These are phyloP conservation scores for Sebastes iracundus DNA, from an alignment of 2,797 vertebrate species.

Conservation along the genomic window DNA sequence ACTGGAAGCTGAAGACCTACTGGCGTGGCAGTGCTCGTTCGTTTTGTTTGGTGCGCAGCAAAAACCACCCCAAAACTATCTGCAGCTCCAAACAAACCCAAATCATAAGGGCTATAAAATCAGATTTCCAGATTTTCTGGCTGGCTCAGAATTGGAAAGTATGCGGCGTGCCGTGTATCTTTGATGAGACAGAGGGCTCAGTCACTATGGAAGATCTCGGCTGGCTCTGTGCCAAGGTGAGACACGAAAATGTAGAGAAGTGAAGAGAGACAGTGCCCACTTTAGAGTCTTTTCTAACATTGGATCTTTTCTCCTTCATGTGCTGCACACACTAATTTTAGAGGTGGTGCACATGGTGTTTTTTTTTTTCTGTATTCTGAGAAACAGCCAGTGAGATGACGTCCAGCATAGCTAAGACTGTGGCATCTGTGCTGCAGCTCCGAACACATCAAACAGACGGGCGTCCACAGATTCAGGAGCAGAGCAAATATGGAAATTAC, in stretches of 20 bases:
- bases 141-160: conserved; percentile 75
- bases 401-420: conserved; percentile 81
- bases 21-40: conserved; percentile 67
- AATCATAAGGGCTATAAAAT: conserved; percentile 79
- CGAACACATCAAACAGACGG: conserved; percentile 85
- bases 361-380: conserved; percentile 76
- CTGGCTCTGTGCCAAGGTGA: conserved; percentile 67
- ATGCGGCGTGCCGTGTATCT: conserved; percentile 74
- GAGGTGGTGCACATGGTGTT: conserved; percentile 76
- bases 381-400: conserved; percentile 80
- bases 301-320: conserved; percentile 57
- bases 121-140: conserved; percentile 84
- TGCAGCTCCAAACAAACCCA: conserved; percentile 79
- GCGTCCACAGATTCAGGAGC: conserved; percentile 76
- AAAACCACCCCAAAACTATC: conserved; percentile 79
- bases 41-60: conserved; percentile 69
- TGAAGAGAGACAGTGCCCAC: conserved; percentile 77
- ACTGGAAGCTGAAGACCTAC: conserved; percentile 53
- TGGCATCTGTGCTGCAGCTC: conserved; percentile 86
- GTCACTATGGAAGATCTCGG: conserved; percentile 65
- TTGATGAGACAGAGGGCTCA: conserved; percentile 74
- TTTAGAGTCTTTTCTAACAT: conserved; percentile 76
- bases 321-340: conserved; percentile 80
- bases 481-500: conserved; percentile 78
- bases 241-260: conserved; percentile 64